Conservation (phyloP, 30 jellyfish, hydroid and myxozoan genomes). For the Aurelia sp. region DNA sequence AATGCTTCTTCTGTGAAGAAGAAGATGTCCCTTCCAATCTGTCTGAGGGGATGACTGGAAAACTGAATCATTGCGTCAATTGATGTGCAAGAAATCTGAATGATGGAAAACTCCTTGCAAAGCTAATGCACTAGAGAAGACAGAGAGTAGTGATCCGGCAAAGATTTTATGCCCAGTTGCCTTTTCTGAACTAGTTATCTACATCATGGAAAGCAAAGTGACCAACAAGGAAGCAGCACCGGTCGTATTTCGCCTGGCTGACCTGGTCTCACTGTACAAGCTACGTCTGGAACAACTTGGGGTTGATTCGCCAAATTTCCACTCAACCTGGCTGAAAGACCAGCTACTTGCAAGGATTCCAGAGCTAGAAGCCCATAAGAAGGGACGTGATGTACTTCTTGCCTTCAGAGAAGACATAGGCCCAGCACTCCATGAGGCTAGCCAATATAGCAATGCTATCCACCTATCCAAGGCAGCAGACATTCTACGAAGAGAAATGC, state of each 20-base stretch:
- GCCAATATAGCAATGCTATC: background rate
- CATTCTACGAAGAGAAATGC: conserved; percentile 25
- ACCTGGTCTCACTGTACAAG: conserved; percentile 22
- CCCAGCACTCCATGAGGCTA: background rate
- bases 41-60: too few species aligned
- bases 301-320: conserved; percentile 8
- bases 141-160: background rate
- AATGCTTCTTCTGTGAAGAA: conserved; percentile 10
- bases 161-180: background rate
- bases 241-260: conserved; percentile 10
- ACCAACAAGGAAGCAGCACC: background rate
- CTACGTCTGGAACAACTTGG: conserved; percentile 31
- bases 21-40: background rate
- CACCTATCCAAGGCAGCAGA: conserved; percentile 25
- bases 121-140: too few species aligned
- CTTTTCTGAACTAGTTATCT: conserved; percentile 6
- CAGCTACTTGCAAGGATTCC: conserved; percentile 13
- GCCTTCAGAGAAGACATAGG: conserved; percentile 8
- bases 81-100: too few species aligned
- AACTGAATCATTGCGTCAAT: too few species aligned
- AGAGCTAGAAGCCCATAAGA: conserved; percentile 24
- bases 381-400: conserved; percentile 38
- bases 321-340: conserved; percentile 52
- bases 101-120: too few species aligned
- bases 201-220: background rate